Evolutionary conservation across 2,797 vertebrate species (phyloP).

Genomic region (Sebastiscus tertius): DNA sequence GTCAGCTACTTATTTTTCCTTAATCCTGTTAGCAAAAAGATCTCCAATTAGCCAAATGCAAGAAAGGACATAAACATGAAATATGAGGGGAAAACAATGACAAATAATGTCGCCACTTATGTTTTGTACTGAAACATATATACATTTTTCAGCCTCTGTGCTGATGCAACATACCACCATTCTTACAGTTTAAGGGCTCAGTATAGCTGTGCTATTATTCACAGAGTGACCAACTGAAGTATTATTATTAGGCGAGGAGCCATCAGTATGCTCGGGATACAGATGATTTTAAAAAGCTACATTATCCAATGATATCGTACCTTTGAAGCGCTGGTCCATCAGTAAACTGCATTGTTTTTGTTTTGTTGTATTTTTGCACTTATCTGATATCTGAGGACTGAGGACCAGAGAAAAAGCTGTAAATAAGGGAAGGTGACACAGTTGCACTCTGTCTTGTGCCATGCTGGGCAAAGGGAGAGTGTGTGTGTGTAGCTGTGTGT

Average conservation of each 20-base stretch:
- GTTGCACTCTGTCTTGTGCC: conserved; percentile 8
- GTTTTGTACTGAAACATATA: background rate
- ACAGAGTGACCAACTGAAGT: background rate
- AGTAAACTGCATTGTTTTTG: background rate
- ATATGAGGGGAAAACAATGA: background rate
- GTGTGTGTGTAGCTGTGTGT: background rate
- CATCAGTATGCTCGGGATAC: background rate
- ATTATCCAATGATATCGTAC: background rate
- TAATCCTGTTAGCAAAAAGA: background rate
- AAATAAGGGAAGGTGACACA: conserved; percentile 46
- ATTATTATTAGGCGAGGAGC: background rate
- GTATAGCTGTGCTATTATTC: background rate
- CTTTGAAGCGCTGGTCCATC: background rate
- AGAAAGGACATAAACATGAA: background rate
- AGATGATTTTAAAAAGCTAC: background rate
- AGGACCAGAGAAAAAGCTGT: conserved; percentile 30
- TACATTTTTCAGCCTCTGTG: background rate
- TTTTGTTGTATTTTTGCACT: conserved; percentile 2
- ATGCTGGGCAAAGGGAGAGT: background rate
- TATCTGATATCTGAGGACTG: conserved; percentile 11
- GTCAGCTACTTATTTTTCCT: background rate
- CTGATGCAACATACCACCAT: background rate
- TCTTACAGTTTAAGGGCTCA: background rate
- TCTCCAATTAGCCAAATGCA: conserved; percentile 1
- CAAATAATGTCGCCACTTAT: background rate